Percentiles rank a stretch among this genome's conserved stretches.
phyloP scores from a whole-genome alignment of 2,888 invertebrate species.

The Xylota sylvarum region DNA sequence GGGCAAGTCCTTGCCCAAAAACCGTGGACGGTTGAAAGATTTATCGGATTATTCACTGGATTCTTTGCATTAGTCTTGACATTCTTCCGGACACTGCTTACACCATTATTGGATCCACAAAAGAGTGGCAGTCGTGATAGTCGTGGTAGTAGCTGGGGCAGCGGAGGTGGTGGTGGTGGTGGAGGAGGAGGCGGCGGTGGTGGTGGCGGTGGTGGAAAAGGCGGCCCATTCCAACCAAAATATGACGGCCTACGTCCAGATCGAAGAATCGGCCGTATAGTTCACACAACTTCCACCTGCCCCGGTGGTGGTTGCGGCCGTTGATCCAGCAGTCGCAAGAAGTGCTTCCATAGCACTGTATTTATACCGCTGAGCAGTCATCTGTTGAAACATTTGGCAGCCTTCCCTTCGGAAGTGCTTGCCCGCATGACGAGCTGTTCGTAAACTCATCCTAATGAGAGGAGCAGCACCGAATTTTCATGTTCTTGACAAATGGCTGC shows the following conservation, averaged over 20 bases:
- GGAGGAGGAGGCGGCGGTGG: conserved; percentile 51
- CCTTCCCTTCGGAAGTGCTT: conserved; percentile 23
- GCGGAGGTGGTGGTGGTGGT: conserved; percentile 16
- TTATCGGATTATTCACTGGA: conserved; percentile 62
- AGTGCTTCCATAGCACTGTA: conserved; percentile 51
- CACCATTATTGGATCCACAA: conserved; percentile 49
- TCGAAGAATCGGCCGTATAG: conserved; percentile 56
- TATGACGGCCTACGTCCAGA: conserved; percentile 62
- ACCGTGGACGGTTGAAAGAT: conserved; percentile 59
- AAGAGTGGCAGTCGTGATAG: conserved; percentile 29
- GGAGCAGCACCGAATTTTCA: conserved; percentile 60
- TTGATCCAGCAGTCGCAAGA: conserved; percentile 21
- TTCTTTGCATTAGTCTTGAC: conserved; percentile 51
- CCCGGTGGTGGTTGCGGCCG: conserved; percentile 72
- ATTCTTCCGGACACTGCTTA: conserved; percentile 59
- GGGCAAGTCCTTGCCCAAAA: conserved; percentile 48
- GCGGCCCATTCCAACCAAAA: conserved; percentile 50
- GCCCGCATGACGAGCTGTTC: conserved; percentile 70
- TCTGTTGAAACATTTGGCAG: conserved; percentile 61
- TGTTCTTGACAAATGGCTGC: conserved; percentile 60
- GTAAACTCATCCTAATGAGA: conserved; percentile 66
- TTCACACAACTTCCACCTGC: conserved; percentile 65
- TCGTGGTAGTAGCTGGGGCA: conserved; percentile 26
- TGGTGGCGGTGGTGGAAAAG: conserved; percentile 41
- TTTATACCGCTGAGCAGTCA: conserved; percentile 42